Conservation (phyloP, 2,113 vertebrate species). For the Reinhardtius hippoglossoides region DNA sequence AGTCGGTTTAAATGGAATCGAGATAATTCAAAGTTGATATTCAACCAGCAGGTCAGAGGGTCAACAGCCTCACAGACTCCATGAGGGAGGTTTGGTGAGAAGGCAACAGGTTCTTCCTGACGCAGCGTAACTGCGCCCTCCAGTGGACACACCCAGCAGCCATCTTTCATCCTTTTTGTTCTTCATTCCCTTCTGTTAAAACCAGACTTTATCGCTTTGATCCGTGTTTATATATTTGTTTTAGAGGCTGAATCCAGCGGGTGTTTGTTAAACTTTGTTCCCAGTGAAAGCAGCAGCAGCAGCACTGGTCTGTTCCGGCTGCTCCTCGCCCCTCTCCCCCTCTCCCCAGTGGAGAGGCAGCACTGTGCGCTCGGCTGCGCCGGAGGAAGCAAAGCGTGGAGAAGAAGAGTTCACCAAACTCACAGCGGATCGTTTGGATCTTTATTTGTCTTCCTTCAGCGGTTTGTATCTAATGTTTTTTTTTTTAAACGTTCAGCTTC, state of each 20-base stretch:
- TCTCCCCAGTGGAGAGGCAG: conserved; percentile 14
- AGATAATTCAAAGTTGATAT: not conserved
- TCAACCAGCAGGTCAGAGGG: conserved; percentile 28
- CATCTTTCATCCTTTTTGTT: not conserved
- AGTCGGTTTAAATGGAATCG: not conserved
- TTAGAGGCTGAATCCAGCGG: too few species aligned
- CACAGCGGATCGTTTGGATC: conserved; percentile 2
- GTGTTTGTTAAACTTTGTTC: too few species aligned
- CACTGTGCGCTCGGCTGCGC: conserved; percentile 34
- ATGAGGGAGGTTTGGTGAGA: not conserved
- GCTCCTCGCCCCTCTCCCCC: not conserved
- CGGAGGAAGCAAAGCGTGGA: conserved; percentile 19
- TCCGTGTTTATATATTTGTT: not conserved
- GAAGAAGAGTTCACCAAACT: conserved; percentile 2
- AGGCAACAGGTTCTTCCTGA: conserved; percentile 27
- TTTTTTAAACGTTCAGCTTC: not conserved
- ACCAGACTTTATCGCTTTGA: not conserved
- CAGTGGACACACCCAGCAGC: conserved; percentile 46
- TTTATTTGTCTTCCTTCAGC: not conserved
- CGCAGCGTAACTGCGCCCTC: conserved; percentile 54
- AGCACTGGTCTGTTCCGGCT: not conserved
- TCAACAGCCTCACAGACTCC: not conserved
- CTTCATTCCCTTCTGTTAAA: not conserved
- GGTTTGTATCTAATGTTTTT: conserved; percentile 40
- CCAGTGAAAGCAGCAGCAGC: too few species aligned